A percentile compares a stretch with the other conserved stretches of the same genome.
Evolutionary conservation across 2,113 vertebrate species (phyloP).

Genomic region (Poecile atricapillus): DNA sequence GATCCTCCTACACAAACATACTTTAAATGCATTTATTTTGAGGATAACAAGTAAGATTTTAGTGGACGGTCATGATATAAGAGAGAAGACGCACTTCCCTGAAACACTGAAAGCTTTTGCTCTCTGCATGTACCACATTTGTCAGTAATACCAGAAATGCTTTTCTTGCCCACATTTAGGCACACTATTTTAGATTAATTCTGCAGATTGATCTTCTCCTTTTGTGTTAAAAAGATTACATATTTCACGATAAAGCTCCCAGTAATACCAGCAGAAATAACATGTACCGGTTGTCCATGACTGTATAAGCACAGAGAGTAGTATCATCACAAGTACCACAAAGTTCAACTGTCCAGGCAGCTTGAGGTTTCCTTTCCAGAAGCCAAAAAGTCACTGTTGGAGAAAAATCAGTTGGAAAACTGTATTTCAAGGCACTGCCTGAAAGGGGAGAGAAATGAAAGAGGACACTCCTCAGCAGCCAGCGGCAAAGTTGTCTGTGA

Average conservation of each 20-base stretch:
- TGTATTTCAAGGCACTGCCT: not conserved
- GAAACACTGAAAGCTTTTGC: not conserved
- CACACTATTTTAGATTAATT: not conserved
- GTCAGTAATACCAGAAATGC: not conserved
- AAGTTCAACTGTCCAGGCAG: not conserved
- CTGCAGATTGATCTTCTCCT: not conserved
- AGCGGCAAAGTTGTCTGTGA: not conserved
- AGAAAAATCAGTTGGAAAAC: not conserved
- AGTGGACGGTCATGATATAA: not conserved
- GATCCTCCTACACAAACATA: slow-evolving; percentile 30
- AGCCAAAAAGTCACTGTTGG: not conserved
- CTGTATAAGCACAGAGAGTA: not conserved
- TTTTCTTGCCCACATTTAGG: not conserved
- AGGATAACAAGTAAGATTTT: not conserved
- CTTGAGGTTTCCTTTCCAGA: not conserved
- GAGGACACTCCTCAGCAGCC: not conserved
- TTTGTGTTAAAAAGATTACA: not conserved
- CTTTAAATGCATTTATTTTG: slow-evolving; percentile 21
- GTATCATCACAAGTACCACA: not conserved
- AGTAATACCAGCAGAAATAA: not conserved
- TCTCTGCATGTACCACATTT: not conserved
- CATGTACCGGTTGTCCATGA: not conserved
- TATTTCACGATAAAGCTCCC: not conserved
- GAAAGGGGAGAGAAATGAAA: not conserved
- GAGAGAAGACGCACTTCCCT: not conserved